These are phyloP conservation scores for Geopemphigus sp. DNA, from an alignment of 1,140 invertebrate species.

Conservation along the genomic window DNA sequence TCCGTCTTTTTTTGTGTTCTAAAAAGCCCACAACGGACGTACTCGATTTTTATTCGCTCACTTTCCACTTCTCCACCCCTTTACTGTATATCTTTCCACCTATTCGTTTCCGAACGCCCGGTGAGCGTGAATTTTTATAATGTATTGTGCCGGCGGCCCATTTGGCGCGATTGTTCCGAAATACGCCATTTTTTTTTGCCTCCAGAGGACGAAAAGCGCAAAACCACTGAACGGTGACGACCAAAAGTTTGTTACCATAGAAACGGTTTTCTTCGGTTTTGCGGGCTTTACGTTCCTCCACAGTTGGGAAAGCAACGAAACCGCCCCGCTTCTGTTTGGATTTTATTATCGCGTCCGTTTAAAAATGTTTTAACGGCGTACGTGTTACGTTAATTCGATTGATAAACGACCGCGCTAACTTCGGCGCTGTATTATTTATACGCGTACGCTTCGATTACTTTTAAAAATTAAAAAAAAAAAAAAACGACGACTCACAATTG, in stretches of 20 bases:
- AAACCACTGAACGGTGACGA: constrained; percentile 45
- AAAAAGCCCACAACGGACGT: constrained; percentile 45
- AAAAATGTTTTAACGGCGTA: too few species aligned
- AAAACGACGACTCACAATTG: constrained; percentile 36
- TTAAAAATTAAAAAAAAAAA: too few species aligned
- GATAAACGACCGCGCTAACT: too few species aligned
- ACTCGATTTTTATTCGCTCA: constrained; percentile 33
- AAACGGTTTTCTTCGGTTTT: constrained; percentile 41
- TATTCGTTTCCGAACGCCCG: constrained; percentile 28
- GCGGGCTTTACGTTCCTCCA: constrained; percentile 8
- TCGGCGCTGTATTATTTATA: too few species aligned
- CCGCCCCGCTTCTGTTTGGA: too few species aligned
- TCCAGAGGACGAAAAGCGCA: constrained; percentile 30
- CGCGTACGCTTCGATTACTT: too few species aligned
- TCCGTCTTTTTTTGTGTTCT: neutral
- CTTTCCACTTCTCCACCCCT: neutral
- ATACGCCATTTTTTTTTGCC: constrained; percentile 40
- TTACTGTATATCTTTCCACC: constrained; percentile 26
- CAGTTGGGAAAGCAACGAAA: neutral
- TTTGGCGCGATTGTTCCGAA: constrained; percentile 23
- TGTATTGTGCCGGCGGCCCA: constrained; percentile 24
- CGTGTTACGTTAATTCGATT: neutral
- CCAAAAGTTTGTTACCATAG: constrained; percentile 43
- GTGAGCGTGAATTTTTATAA: constrained; percentile 19
- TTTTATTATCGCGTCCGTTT: too few species aligned